These are phyloP conservation scores for Agriopis leucophaearia DNA, from an alignment of 2,888 invertebrate genomes.

Conservation along the genomic window DNA sequence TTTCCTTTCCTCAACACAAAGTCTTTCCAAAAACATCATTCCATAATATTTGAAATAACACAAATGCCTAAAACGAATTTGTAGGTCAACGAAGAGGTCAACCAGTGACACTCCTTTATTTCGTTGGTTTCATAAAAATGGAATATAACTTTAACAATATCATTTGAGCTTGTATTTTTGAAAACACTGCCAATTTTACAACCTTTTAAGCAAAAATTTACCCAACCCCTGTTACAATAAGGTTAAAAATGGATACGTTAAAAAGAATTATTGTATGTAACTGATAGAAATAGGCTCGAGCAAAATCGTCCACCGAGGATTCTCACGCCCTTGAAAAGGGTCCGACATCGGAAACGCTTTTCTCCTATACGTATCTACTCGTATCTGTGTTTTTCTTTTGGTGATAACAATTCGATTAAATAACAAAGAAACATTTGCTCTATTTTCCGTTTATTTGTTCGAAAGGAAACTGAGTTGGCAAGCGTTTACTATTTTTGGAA, in stretches of 20 bases:
- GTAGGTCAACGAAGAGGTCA: conserved; percentile 50
- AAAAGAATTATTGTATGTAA: conserved; percentile 35
- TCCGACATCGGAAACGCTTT: conserved; percentile 58
- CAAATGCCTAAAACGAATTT: conserved; percentile 49
- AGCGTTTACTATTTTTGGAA: conserved; percentile 15
- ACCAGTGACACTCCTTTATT: conserved; percentile 45
- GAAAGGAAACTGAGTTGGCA: conserved; percentile 15
- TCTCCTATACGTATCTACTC: conserved; percentile 50
- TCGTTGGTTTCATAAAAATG: conserved; percentile 48
- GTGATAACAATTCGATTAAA: conserved; percentile 50
- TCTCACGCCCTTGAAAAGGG: conserved; percentile 62
- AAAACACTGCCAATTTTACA: conserved; percentile 44
- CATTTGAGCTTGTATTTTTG: conserved; percentile 48
- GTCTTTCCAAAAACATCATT: conserved; percentile 17
- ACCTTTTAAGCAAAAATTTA: conserved; percentile 22
- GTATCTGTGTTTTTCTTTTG: conserved; percentile 45
- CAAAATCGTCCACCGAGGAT: conserved; percentile 55
- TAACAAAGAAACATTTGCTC: conserved; percentile 44
- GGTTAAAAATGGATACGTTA: conserved; percentile 17
- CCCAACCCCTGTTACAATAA: conserved; percentile 21
- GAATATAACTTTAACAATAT: conserved; percentile 53
- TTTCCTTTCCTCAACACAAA: not conserved
- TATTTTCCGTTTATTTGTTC: conserved; percentile 39
- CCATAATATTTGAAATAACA: conserved; percentile 35
- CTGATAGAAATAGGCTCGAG: conserved; percentile 45